Conservation (phyloP, 1,140 invertebrate species). For the Cydia strobilella region DNA sequence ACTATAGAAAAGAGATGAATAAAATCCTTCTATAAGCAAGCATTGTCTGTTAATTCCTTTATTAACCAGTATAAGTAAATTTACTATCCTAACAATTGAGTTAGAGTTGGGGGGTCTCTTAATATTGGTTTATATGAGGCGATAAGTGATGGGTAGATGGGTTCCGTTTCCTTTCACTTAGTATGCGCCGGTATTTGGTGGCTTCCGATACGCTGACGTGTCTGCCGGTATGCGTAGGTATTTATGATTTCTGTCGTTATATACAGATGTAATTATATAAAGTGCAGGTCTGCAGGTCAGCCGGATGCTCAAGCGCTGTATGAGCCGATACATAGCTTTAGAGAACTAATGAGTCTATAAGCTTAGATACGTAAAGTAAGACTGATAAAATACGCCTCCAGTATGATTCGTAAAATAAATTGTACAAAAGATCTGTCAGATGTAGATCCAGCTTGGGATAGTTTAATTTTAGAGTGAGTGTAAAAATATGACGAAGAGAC, state of each 20-base stretch:
- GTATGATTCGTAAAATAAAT: no score
- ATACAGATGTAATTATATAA: background rate
- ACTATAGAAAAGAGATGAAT: background rate
- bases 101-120: background rate
- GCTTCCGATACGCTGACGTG: background rate
- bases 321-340: no score
- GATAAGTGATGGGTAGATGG: background rate
- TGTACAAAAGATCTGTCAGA: no score
- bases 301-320: no score
- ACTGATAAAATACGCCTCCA: no score
- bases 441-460: no score
- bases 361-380: no score
- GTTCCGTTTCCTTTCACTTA: constrained; percentile 22
- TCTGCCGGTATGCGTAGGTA: background rate
- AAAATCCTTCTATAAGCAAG: background rate
- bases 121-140: background rate
- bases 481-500: no score
- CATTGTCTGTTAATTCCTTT: constrained; percentile 7
- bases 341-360: no score
- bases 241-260: background rate
- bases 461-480: no score
- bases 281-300: no score
- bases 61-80: background rate
- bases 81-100: background rate
- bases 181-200: constrained; percentile 12